A percentile compares a stretch with the other conserved stretches of the same genome.
Evolutionary conservation across 2,113 vertebrate species (phyloP).

Genomic region (Empidonax alnorum): DNA sequence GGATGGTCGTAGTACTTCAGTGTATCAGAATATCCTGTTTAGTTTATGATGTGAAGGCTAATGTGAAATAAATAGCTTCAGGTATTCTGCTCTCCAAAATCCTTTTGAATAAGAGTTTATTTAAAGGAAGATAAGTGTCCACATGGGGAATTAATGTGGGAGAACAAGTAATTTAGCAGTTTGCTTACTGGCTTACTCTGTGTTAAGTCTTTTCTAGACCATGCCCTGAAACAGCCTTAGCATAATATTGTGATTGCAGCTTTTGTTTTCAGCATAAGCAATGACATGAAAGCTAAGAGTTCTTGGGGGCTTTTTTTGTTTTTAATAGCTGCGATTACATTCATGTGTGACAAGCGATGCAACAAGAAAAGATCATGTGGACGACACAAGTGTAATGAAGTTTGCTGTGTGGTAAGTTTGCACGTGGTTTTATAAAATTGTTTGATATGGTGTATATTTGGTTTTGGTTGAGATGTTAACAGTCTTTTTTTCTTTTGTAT

Average conservation of each 20-base stretch:
- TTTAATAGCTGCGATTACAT: slow-evolving; percentile 82
- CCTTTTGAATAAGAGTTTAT: background rate
- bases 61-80: background rate
- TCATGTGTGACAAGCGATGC: slow-evolving; percentile 93
- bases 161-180: background rate
- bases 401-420: slow-evolving; percentile 93
- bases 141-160: background rate
- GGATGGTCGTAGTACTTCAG: background rate
- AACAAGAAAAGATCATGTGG: slow-evolving; percentile 95
- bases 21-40: background rate
- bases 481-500: background rate
- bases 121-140: background rate
- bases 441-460: background rate
- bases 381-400: slow-evolving; percentile 93
- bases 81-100: background rate
- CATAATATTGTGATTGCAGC: background rate
- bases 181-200: background rate
- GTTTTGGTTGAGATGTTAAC: background rate
- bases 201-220: background rate
- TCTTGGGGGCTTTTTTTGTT: background rate
- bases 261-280: background rate
- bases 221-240: background rate
- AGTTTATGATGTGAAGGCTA: background rate
- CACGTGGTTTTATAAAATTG: background rate
- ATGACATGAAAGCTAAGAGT: background rate